Conservation (phyloP, 2,113 vertebrate genomes). For the Pygoscelis antarcticus region DNA sequence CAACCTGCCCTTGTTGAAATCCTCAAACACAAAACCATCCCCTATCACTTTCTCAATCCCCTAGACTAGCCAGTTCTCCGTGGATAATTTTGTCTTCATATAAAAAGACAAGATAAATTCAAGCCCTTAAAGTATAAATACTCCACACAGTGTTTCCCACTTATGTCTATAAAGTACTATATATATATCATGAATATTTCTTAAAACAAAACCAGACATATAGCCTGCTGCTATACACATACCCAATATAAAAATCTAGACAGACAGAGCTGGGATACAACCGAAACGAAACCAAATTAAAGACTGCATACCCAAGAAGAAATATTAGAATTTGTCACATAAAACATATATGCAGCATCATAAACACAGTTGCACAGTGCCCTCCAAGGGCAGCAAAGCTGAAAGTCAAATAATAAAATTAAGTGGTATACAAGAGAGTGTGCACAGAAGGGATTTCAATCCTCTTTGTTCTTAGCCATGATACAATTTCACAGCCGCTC, state of each 20-base stretch:
- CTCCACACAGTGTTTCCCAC: not conserved
- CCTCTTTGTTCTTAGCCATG: conserved; percentile 45
- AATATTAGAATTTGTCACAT: not conserved
- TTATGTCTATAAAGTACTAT: not conserved
- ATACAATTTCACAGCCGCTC: conserved; percentile 30
- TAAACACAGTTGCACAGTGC: conserved; percentile 33
- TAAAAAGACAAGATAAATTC: not conserved
- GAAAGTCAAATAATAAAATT: conserved; percentile 54
- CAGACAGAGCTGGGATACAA: not conserved
- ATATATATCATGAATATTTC: not conserved
- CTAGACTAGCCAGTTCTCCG: not conserved
- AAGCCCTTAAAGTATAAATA: not conserved
- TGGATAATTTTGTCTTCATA: not conserved
- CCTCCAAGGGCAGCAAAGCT: conserved; percentile 43
- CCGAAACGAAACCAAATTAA: not conserved
- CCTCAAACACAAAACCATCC: not conserved
- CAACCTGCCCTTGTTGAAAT: not conserved
- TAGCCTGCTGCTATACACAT: not conserved
- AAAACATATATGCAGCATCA: not conserved
- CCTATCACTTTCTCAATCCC: not conserved
- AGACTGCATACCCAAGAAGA: not conserved
- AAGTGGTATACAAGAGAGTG: not conserved
- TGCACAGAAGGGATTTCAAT: conserved; percentile 31
- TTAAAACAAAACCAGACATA: not conserved
- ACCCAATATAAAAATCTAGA: not conserved